Conservation (phyloP, 2,888 invertebrate genomes). For the Oxyscelio sp. region DNA sequence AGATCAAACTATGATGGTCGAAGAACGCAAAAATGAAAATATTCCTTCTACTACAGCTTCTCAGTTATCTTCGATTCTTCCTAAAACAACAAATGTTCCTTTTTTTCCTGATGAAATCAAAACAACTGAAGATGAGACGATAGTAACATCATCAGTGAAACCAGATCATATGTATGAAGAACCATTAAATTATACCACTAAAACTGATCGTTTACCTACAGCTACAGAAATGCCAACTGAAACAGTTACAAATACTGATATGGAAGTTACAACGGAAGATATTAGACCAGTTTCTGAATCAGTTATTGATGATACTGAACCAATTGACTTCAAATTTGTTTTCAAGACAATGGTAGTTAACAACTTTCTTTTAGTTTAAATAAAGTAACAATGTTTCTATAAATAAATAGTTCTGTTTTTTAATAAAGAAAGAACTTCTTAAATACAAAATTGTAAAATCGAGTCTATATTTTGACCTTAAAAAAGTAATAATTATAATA, state of each 20-base stretch:
- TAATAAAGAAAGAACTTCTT: too few species aligned
- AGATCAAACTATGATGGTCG: conserved; percentile 51
- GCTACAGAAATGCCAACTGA: conserved; percentile 48
- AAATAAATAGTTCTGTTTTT: too few species aligned
- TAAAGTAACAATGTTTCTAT: too few species aligned
- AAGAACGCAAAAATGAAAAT: conserved; percentile 71
- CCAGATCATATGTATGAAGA: conserved; percentile 37
- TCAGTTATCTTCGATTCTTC: conserved; percentile 52
- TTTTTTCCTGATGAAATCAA: conserved; percentile 86
- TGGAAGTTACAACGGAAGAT: conserved; percentile 76
- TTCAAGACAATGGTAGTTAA: too few species aligned
- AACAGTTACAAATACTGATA: conserved; percentile 45
- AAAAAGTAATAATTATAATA: too few species aligned
- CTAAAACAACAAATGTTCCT: conserved; percentile 85
- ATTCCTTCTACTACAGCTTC: conserved; percentile 69
- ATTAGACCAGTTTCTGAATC: conserved; percentile 85
- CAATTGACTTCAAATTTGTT: conserved; percentile 80
- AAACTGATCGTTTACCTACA: conserved; percentile 9
- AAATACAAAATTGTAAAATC: too few species aligned
- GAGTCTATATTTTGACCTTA: too few species aligned
- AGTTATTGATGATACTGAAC: conserved; percentile 82
- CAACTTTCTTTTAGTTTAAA: too few species aligned
- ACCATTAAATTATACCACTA: background rate
- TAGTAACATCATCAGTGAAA: conserved; percentile 78
- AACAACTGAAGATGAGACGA: conserved; percentile 84